Evolutionary conservation across 1,140 invertebrate genomes (phyloP).

Genomic region (Bombus waltoni): DNA sequence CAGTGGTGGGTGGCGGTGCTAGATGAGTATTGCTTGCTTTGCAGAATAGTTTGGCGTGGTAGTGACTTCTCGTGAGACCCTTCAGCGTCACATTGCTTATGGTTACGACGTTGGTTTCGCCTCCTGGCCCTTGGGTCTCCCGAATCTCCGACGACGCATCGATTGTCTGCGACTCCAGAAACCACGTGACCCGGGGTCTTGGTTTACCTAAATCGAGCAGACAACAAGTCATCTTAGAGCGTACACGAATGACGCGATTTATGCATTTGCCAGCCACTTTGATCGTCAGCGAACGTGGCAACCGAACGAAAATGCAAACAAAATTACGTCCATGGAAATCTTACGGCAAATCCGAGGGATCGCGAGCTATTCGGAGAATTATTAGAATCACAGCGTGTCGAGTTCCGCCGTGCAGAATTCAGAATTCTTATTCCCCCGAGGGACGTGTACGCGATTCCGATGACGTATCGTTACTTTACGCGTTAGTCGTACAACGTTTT

Average conservation of each 20-base stretch:
- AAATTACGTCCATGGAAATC: neutral
- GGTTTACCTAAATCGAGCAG: conserved; percentile 82
- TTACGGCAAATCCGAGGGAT: too few species aligned
- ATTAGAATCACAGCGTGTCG: neutral
- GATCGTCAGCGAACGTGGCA: too few species aligned
- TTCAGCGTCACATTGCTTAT: conserved; percentile 83
- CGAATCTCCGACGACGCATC: conserved; percentile 81
- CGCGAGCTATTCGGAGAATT: neutral
- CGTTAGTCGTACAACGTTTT: neutral
- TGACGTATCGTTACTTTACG: neutral
- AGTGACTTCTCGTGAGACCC: conserved; percentile 82
- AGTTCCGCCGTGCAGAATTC: too few species aligned
- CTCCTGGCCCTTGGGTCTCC: conserved; percentile 71
- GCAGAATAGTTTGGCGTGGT: conserved; percentile 84
- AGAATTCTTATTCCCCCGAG: neutral
- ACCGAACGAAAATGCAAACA: neutral
- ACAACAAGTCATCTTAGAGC: neutral
- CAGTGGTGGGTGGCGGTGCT: conserved; percentile 82
- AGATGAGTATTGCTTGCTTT: conserved; percentile 86
- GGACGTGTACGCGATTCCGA: neutral
- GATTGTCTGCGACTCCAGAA: conserved; percentile 82
- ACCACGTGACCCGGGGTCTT: conserved; percentile 84
- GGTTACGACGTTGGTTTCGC: conserved; percentile 79
- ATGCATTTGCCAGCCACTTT: too few species aligned
- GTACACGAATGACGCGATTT: neutral